phyloP scores from a whole-genome alignment of 92 coral and sea anemone genomes.

The Muricea muricata region DNA sequence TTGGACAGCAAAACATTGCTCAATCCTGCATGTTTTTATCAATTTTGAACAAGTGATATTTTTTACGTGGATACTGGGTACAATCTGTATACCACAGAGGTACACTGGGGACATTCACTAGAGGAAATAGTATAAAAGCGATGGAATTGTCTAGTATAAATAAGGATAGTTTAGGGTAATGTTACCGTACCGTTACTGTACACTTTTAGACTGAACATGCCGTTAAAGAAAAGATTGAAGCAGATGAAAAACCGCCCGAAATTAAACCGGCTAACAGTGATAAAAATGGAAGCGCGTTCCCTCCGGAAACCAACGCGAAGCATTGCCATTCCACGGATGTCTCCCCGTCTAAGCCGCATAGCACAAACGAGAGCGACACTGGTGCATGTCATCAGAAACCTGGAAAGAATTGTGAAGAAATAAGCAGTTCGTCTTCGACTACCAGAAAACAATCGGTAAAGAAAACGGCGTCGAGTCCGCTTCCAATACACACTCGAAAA shows the following conservation, averaged over 20 bases:
- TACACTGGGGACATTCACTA: no score
- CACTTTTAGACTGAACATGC: neutral
- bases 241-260: neutral
- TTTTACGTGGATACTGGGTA: no score
- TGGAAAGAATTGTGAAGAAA: neutral
- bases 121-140: no score
- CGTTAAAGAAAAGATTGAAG: neutral
- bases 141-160: no score
- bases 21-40: no score
- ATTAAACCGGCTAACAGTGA: neutral
- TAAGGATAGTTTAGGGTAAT: no score
- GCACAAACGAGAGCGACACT: neutral
- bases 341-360: neutral
- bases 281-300: neutral
- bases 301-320: neutral
- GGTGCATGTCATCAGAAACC: constrained; percentile 13
- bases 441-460: neutral
- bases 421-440: neutral
- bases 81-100: no score
- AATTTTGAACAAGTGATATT: no score
- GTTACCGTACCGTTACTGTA: no score
- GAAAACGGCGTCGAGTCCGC: neutral
- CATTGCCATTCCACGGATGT: neutral
- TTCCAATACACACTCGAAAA: neutral
- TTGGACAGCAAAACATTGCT: no score